Evolutionary conservation across 2,113 vertebrate genomes (phyloP).

Genomic region (Tachysurus vachellii): DNA sequence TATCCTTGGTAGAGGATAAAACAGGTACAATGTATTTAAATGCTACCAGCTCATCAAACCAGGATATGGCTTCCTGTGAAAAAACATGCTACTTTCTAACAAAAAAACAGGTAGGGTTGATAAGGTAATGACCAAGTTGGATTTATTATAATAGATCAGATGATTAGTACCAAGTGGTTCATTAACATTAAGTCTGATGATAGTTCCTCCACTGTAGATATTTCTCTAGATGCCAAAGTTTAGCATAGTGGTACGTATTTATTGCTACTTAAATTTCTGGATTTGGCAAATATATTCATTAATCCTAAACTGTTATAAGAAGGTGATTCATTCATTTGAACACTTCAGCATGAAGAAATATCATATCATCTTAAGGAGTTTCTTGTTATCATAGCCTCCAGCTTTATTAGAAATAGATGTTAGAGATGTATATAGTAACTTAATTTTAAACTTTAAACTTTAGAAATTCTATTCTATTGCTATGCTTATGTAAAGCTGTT

Average conservation of each 20-base stretch:
- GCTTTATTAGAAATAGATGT: no score
- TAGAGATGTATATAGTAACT: no score
- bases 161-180: neutral
- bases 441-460: no score
- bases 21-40: neutral
- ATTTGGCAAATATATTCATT: neutral
- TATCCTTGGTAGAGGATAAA: neutral
- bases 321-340: neutral
- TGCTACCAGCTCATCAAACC: neutral
- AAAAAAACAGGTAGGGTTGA: neutral
- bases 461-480: no score
- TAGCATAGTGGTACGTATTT: neutral
- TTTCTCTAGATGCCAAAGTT: neutral
- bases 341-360: no score
- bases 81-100: neutral
- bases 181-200: neutral
- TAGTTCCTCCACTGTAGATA: neutral
- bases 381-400: no score
- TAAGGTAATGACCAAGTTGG: neutral
- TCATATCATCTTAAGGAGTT: no score
- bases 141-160: neutral
- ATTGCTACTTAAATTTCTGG: neutral
- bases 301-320: neutral
- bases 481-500: no score
- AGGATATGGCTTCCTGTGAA: neutral